Evolutionary conservation across 2,113 vertebrate species (phyloP).

Genomic region (Vidua chalybeata): DNA sequence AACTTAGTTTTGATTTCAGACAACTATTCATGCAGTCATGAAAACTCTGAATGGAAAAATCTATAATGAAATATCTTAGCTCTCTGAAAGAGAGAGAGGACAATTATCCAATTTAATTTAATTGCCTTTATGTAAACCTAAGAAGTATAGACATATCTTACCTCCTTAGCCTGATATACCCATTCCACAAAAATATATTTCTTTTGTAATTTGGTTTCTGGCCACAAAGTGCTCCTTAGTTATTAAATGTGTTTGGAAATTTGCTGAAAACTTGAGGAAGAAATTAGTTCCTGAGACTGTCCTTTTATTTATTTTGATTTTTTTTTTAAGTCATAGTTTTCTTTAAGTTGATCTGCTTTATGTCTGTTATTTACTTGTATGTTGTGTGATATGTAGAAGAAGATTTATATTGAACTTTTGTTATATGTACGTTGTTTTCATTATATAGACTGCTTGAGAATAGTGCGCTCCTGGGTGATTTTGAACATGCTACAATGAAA

Average conservation of each 20-base stretch:
- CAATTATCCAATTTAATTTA: conserved; percentile 69
- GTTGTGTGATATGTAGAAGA: conserved; percentile 61
- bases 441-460: conserved; percentile 93
- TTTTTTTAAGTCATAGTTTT: not conserved
- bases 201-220: conserved; percentile 69
- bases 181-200: conserved; percentile 54
- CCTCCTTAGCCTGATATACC: conserved; percentile 47
- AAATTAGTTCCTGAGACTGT: conserved; percentile 59
- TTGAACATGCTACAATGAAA: conserved; percentile 85
- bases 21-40: conserved; percentile 59
- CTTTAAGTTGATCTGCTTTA: conserved; percentile 24
- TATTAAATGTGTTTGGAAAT: conserved; percentile 69
- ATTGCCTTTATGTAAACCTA: conserved; percentile 70
- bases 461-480: conserved; percentile 88
- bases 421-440: conserved; percentile 86
- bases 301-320: not conserved
- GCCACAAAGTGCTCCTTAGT: conserved; percentile 77
- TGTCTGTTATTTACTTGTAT: conserved; percentile 71
- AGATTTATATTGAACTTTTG: conserved; percentile 78
- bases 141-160: conserved; percentile 47
- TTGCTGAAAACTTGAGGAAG: conserved; percentile 73
- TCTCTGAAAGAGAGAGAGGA: conserved; percentile 46
- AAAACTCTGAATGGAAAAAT: conserved; percentile 67
- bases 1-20: conserved; percentile 73
- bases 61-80: conserved; percentile 49